Evolutionary conservation across 2,888 invertebrate species (phyloP).

Genomic region (Flexamia atlantica): DNA sequence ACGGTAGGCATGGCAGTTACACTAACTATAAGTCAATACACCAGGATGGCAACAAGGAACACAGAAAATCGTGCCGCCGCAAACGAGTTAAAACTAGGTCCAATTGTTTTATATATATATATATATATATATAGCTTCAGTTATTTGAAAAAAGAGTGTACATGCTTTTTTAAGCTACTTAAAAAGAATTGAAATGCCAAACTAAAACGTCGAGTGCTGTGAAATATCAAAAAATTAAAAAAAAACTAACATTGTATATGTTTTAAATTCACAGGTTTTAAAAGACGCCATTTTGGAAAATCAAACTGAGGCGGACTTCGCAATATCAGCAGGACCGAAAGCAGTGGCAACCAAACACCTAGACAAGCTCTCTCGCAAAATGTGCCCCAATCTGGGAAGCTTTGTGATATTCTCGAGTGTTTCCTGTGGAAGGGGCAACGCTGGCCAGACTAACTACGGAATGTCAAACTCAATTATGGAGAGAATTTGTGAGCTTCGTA

Average conservation of each 20-base stretch:
- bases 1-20: too few species aligned
- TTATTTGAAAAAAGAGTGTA: too few species aligned
- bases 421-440: slow-evolving; percentile 94
- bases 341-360: slow-evolving; percentile 88
- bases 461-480: slow-evolving; percentile 86
- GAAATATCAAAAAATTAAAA: too few species aligned
- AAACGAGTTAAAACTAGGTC: too few species aligned
- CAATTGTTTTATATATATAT: too few species aligned
- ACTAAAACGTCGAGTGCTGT: too few species aligned
- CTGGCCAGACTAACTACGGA: slow-evolving; percentile 94
- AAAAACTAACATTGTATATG: neutral
- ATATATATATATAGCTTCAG: too few species aligned
- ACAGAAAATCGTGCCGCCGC: too few species aligned
- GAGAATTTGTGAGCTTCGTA: slow-evolving; percentile 85
- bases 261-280: slow-evolving; percentile 75
- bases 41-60: too few species aligned
- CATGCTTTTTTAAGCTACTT: too few species aligned
- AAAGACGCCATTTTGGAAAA: slow-evolving; percentile 88
- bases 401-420: slow-evolving; percentile 96
- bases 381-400: slow-evolving; percentile 79
- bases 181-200: too few species aligned
- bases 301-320: slow-evolving; percentile 84
- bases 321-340: slow-evolving; percentile 85
- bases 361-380: slow-evolving; percentile 81
- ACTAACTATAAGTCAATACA: too few species aligned